Base-by-base conservation (phyloP, 2,113 vertebrate genomes). In the Eidolon helvum region DNA sequence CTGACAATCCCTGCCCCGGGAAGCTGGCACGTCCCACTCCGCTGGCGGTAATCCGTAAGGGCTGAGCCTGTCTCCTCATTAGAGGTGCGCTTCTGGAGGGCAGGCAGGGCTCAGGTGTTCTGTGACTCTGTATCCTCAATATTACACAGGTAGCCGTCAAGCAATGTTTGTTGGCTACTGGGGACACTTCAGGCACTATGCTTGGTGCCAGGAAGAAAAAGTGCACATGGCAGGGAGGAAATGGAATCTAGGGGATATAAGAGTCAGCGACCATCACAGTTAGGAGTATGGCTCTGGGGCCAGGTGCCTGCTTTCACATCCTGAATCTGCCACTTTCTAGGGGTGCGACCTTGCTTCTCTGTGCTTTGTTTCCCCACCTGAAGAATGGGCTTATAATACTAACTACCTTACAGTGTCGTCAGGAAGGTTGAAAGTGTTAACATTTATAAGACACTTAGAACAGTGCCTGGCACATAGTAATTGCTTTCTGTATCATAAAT, bases 161-260 rank as follows among this genome's bases (percentile, higher is more conserved):
- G 26, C 53, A n/a, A 4, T 11, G 5, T 68, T 38, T 48, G 50
- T 50, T 50, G 72, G 45, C 15, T 40, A 33, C 21, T 33, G 50
- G 61, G 5, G 43, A 21, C 24, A 2, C 69, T 50, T 79, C 28
- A 26, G 72, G 40, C 8, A 5, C 48, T 24, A 12, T 21, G 71
- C 26, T 72, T 53, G 68, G 74, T 26, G 26, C 71, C 30, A 26
- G 84, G 43, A 65, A 48, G n/a, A 65, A 71, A 45, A 40, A 18
- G 22, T 0, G 6, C 43, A 3, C 4, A 5, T 0, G 21, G 72
- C 45, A 63, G 50, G 63, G 55, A 53, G 71, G 65, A 43, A 40
- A 21, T 48, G 0, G 24, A 2, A 26, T 33, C 87, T 40, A 21
- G 18, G 45, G 19, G 38, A 12, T 1, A 4, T 0, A 10, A 26